phyloP scores from a whole-genome alignment of 2,888 invertebrate species.

The Parasteatoda lunata region DNA sequence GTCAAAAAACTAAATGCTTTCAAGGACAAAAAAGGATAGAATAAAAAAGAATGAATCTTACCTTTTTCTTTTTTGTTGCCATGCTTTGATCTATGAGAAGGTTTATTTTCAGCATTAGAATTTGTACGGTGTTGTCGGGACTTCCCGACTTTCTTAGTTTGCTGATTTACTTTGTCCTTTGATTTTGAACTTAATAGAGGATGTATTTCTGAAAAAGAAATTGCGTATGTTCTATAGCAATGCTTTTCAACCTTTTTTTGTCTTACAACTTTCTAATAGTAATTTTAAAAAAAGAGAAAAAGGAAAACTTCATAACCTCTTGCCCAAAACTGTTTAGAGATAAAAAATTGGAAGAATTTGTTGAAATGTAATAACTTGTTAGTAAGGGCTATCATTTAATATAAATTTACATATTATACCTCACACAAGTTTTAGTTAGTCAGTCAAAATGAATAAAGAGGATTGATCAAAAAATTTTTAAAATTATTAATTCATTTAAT shows the following conservation, averaged over 20 bases:
- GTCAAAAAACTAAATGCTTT: neutral
- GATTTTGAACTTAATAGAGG: conserved; percentile 66
- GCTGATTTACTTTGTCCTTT: conserved; percentile 65
- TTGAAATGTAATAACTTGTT: no score
- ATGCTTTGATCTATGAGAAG: conserved; percentile 56
- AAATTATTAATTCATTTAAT: no score
- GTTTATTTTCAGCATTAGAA: conserved; percentile 50
- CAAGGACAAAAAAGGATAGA: neutral
- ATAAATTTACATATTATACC: no score
- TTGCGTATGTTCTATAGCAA: neutral
- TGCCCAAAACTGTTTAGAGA: no score
- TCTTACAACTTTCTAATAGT: no score
- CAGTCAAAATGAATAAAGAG: no score
- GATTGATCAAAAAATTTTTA: no score
- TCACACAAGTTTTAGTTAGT: no score
- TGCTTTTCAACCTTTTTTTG: neutral
- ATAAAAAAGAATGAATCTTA: conserved; percentile 21
- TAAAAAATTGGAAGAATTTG: no score
- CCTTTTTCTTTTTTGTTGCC: conserved; percentile 56
- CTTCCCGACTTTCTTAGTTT: conserved; percentile 46
- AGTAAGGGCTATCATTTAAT: no score
- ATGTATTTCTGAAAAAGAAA: conserved; percentile 61
- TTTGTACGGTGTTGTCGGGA: conserved; percentile 44
- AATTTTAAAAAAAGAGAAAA: no score
- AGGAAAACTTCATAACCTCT: no score